Evolutionary conservation across 2,888 invertebrate genomes (phyloP).

Genomic region (Leptopilina syphax): DNA sequence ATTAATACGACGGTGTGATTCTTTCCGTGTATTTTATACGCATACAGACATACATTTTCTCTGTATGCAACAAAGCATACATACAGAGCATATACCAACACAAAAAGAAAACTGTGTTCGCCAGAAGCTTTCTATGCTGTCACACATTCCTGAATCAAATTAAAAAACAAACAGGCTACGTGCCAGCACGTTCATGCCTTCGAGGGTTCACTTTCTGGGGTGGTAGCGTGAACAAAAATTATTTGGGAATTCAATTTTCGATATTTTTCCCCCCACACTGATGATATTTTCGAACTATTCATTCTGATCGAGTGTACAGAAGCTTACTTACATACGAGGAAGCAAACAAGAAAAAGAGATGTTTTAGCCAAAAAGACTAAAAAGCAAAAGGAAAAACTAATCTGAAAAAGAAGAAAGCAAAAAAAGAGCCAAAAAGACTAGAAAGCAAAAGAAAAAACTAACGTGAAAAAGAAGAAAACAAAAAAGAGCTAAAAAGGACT

Average conservation of each 20-base stretch:
- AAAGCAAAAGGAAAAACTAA: too few relatives aligned
- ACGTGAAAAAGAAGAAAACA: too few relatives aligned
- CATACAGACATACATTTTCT: neutral
- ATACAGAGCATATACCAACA: slow-evolving; percentile 15
- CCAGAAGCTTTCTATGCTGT: slow-evolving; percentile 46
- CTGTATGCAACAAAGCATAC: slow-evolving; percentile 6
- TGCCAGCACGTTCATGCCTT: slow-evolving; percentile 33
- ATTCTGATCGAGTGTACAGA: too few relatives aligned
- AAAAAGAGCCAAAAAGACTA: too few relatives aligned
- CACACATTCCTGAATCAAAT: slow-evolving; percentile 52
- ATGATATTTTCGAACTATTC: too few relatives aligned
- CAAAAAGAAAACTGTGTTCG: slow-evolving; percentile 6
- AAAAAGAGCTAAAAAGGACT: too few relatives aligned
- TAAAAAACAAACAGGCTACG: slow-evolving; percentile 48
- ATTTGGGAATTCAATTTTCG: neutral
- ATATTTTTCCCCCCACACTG: neutral
- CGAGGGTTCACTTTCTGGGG: slow-evolving; percentile 34
- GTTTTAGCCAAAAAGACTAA: too few relatives aligned
- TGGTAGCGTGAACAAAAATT: slow-evolving; percentile 22
- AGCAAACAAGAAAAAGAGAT: too few relatives aligned
- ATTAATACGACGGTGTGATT: slow-evolving; percentile 44
- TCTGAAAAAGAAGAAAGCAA: too few relatives aligned
- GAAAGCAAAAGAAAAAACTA: too few relatives aligned
- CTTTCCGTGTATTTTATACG: slow-evolving; percentile 1
- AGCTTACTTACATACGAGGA: too few relatives aligned